Conservation (phyloP, 1,140 invertebrate genomes). For the Lordiphosa stackelbergi region DNA sequence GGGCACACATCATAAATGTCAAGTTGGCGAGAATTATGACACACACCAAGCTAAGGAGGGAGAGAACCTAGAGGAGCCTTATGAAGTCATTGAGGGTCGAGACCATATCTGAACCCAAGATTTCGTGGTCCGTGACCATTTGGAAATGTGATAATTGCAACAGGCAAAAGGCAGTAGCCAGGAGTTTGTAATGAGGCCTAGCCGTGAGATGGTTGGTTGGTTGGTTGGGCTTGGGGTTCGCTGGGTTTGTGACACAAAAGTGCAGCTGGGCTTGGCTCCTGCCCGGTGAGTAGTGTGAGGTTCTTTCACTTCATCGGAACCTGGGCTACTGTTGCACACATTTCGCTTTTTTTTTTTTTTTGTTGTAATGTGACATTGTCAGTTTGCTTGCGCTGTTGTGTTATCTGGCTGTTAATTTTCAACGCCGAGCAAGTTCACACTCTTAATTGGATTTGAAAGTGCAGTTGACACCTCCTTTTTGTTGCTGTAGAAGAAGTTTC, state of each 20-base stretch:
- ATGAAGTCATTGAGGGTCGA: constrained; percentile 48
- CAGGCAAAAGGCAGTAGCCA: constrained; percentile 32
- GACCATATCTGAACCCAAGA: constrained; percentile 63
- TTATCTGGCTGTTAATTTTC: constrained; percentile 65
- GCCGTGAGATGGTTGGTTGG: constrained; percentile 19
- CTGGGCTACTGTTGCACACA: constrained; percentile 62
- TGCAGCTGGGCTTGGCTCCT: constrained; percentile 67
- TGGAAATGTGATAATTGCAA: constrained; percentile 76
- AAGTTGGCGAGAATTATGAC: constrained; percentile 71
- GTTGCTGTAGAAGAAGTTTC: constrained; percentile 5
- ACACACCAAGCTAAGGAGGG: constrained; percentile 29
- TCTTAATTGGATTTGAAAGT: constrained; percentile 74
- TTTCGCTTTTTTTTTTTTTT: constrained; percentile 60
- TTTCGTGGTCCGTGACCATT: constrained; percentile 76
- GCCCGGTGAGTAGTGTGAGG: constrained; percentile 19
- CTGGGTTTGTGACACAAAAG: constrained; percentile 53
- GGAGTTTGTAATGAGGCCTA: constrained; percentile 52
- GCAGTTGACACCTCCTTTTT: constrained; percentile 44
- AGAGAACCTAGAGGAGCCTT: constrained; percentile 31
- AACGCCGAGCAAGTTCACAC: constrained; percentile 63
- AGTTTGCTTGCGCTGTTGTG: constrained; percentile 36
- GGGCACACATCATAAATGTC: constrained; percentile 76
- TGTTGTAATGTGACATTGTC: constrained; percentile 69
- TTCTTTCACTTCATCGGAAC: constrained; percentile 4
- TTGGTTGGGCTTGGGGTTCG: constrained; percentile 11